Evolutionary conservation across 2,888 invertebrate genomes (phyloP), one percentile per base, ranked within the genome.

Genomic region (Hofmannophila pseudospretella): DNA sequence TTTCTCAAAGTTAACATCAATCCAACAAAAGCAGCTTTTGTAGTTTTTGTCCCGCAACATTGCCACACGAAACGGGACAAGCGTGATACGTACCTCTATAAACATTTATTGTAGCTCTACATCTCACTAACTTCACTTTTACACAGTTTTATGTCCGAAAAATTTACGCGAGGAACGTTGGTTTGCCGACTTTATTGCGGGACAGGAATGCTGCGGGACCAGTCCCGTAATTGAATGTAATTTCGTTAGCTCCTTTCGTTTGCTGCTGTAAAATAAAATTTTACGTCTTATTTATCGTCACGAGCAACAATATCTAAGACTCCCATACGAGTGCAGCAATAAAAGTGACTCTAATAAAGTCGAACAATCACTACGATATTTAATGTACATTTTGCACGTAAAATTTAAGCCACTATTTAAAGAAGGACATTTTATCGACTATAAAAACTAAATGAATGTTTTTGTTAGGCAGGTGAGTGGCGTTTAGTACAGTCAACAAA

Each of bases 81-180:
- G 23, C 29, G 16, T 11, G 29, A 23, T 22, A 33, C 35, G 22
- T 19, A 59, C 73, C 70, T 69, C 75, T 67, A 81, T 80, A 82
- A 82, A 85, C 84, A 72, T 85, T 85, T 85, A 85, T 80, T 71
- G 81, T 76, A 73, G 67, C 67, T 73, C 64, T 80, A 84, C 78
- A 79, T 86, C 84, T 81, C 70, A 78, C 82, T 84, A 81, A 84
- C 65, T 81, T 77, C 73, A 80, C 78, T 84, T 84, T 81, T 86
- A 78, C 76, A 78, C 70, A 78, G 78, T 85, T 86, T 86, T 85
- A 85, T 74, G 85, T 82, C 78, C 78, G 77, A 86, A 85, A 86
- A 82, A 85, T 84, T 77, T 85, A 85, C 84, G 84, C 79, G 68
- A 62, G 54, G 63, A 71, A 75, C 77, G 72, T 71, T 67, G 67